Conservation (phyloP, 2,113 vertebrate species). For the Crocuta crocuta region DNA sequence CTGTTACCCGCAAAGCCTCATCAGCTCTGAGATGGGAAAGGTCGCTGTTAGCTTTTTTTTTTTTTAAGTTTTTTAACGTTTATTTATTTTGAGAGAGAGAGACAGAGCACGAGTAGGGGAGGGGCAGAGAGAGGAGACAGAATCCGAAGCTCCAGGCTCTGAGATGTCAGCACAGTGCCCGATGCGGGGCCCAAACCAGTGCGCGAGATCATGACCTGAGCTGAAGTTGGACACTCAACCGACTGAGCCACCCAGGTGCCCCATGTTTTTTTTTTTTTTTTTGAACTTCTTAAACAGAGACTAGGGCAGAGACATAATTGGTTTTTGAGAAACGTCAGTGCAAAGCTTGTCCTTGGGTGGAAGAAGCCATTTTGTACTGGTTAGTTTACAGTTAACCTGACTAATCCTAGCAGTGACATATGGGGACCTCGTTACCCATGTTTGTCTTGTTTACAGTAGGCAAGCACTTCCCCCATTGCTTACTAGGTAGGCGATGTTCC, state of each 20-base stretch:
- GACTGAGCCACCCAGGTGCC: too few relatives aligned
- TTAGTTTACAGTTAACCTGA: not conserved
- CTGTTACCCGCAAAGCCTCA: too few relatives aligned
- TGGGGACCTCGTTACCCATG: not conserved
- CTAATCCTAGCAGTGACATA: not conserved
- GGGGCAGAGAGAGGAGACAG: too few relatives aligned
- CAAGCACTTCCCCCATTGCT: not conserved
- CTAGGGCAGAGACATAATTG: not conserved
- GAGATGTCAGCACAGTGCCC: too few relatives aligned
- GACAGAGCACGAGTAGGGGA: too few relatives aligned
- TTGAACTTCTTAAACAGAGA: not conserved
- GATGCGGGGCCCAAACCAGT: too few relatives aligned
- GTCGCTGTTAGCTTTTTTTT: not conserved
- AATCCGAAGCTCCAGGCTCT: too few relatives aligned
- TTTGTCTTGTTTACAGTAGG: not conserved
- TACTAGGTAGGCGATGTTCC: not conserved
- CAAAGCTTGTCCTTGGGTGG: not conserved
- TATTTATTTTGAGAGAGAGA: too few relatives aligned
- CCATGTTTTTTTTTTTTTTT: not conserved
- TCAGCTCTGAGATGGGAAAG: slow-evolving; percentile 61
- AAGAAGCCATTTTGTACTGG: not conserved
- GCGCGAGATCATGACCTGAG: too few relatives aligned
- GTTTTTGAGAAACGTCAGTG: not conserved
- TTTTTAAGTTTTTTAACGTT: not conserved
- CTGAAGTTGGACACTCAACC: too few relatives aligned